phyloP scores from a whole-genome alignment of 2,113 vertebrate species.

The Bambusicola thoracicus region DNA sequence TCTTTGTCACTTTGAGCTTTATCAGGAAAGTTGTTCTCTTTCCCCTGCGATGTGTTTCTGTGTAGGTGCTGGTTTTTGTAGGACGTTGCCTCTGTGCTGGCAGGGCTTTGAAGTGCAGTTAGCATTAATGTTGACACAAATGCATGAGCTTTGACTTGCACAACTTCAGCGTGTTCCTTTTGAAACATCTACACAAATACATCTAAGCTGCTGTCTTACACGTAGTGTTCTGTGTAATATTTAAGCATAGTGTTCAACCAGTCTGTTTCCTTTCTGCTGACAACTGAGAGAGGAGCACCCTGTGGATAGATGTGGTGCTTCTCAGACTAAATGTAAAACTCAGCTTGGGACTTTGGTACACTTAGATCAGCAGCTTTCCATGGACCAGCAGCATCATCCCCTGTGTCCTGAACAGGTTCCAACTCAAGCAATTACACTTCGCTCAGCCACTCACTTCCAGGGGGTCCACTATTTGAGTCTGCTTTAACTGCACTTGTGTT shows the following conservation, averaged over 20 bases:
- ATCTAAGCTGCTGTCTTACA: background rate
- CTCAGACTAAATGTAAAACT: background rate
- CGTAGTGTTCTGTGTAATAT: background rate
- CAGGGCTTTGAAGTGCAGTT: accelerated
- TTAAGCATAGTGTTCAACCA: background rate
- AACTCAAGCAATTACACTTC: background rate
- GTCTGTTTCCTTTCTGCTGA: background rate
- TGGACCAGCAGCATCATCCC: background rate
- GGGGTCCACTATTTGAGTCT: background rate
- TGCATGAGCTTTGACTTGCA: background rate
- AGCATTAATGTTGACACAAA: background rate
- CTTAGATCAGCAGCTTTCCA: constrained; percentile 2
- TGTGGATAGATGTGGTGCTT: background rate
- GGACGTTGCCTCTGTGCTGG: background rate
- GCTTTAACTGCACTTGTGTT: background rate
- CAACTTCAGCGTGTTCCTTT: background rate
- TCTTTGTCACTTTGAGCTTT: background rate
- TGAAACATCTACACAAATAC: background rate
- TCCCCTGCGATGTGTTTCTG: background rate
- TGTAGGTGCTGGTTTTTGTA: background rate
- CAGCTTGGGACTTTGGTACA: accelerated
- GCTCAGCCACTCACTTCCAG: background rate
- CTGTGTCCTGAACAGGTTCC: background rate
- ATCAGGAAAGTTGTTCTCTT: background rate
- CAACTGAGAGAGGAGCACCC: background rate